phyloP scores from a whole-genome alignment of 2,797 vertebrate species.

The Morelia viridis region DNA sequence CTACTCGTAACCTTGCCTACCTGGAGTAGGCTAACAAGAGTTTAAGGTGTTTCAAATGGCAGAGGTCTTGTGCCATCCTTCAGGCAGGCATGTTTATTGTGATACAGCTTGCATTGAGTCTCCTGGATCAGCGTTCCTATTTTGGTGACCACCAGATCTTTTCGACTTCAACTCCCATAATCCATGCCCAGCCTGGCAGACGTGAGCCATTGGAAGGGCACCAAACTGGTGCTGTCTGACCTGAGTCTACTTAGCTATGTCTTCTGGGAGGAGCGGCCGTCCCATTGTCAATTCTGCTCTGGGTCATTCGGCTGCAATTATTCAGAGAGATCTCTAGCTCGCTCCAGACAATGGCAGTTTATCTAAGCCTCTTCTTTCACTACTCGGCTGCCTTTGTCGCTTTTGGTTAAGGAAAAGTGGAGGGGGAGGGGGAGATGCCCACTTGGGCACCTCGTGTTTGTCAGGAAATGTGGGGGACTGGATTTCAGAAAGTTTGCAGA shows the following conservation, averaged over 20 bases:
- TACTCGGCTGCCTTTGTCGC: background rate
- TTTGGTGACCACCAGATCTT: background rate
- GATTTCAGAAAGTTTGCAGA: constrained; percentile 12
- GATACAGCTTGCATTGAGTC: background rate
- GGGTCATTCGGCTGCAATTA: constrained; percentile 27
- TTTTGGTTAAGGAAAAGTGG: background rate
- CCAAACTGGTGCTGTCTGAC: background rate
- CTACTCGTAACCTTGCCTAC: background rate
- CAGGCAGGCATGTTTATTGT: background rate
- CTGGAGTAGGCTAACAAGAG: background rate
- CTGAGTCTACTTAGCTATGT: background rate
- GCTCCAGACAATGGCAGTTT: constrained; percentile 13
- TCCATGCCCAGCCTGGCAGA: background rate
- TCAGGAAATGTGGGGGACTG: constrained; percentile 17
- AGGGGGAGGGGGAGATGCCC: background rate
- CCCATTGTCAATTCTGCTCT: background rate
- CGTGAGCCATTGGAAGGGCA: background rate
- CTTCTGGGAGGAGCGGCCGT: background rate
- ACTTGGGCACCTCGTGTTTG: constrained; percentile 43
- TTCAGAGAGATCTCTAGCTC: constrained; percentile 4
- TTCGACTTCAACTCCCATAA: background rate
- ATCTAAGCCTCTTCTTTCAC: constrained; percentile 5
- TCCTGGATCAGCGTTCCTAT: background rate
- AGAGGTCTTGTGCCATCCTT: background rate
- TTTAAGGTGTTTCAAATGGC: background rate